Percentiles rank a stretch among this genome's conserved stretches.
Evolutionary conservation across 1,140 invertebrate species (phyloP).

Genomic region (Drosophila seguyi): DNA sequence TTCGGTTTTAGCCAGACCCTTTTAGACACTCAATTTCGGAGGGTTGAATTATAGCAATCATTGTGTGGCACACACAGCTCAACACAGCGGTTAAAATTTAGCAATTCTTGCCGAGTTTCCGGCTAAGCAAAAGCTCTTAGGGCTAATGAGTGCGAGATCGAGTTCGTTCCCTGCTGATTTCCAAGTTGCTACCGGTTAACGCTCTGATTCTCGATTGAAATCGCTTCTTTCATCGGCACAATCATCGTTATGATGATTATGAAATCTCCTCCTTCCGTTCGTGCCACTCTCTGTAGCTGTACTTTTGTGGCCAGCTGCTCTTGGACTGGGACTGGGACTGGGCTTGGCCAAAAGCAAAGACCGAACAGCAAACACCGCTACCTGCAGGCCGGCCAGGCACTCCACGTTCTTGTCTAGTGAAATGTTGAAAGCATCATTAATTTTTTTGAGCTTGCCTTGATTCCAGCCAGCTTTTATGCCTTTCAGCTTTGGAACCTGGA

Average conservation of each 20-base stretch:
- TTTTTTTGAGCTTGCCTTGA: constrained; percentile 43
- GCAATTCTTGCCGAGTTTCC: constrained; percentile 32
- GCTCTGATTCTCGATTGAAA: constrained; percentile 41
- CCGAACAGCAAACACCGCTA: constrained; percentile 47
- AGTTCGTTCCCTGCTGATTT: constrained; percentile 28
- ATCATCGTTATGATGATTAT: constrained; percentile 44
- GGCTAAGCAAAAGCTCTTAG: constrained; percentile 34
- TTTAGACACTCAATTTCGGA: constrained; percentile 33
- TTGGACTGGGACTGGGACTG: background rate
- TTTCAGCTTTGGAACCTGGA: constrained; percentile 49
- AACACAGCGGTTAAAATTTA: constrained; percentile 16
- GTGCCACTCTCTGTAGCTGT: constrained; percentile 55
- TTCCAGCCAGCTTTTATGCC: constrained; percentile 42
- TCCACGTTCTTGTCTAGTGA: constrained; percentile 71
- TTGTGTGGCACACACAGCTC: background rate
- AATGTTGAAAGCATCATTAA: constrained; percentile 83
- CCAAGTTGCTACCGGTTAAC: constrained; percentile 41
- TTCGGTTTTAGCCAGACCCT: background rate
- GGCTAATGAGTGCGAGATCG: constrained; percentile 36
- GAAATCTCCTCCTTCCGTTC: constrained; percentile 44
- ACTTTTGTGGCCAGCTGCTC: constrained; percentile 52
- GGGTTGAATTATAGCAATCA: constrained; percentile 41
- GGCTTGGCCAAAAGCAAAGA: constrained; percentile 16
- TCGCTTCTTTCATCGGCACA: constrained; percentile 44
- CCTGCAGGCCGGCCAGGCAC: constrained; percentile 50